These are phyloP conservation scores for Willisornis vidua DNA, from an alignment of 2,113 vertebrate species.

Conservation along the genomic window DNA sequence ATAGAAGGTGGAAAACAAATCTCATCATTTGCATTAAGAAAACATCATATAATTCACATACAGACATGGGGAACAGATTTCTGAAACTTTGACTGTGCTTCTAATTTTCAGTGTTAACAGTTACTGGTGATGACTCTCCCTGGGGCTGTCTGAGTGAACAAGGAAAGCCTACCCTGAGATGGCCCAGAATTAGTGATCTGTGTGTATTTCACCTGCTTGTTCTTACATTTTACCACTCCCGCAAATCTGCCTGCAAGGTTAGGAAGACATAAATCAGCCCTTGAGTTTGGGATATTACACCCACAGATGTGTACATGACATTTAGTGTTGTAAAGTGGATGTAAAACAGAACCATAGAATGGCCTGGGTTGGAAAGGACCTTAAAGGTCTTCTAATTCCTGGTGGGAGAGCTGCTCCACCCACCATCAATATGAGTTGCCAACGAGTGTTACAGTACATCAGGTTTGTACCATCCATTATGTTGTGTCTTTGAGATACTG, in stretches of 20 bases:
- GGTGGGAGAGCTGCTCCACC: accelerated
- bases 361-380: not conserved
- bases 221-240: not conserved
- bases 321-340: not conserved
- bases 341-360: not conserved
- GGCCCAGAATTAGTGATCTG: not conserved
- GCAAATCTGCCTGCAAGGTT: not conserved
- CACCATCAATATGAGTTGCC: not conserved
- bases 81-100: not conserved
- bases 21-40: not conserved
- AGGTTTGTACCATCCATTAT: not conserved
- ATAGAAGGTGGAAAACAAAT: not conserved
- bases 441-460: not conserved
- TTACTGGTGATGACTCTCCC: not conserved
- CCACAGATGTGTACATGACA: not conserved
- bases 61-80: accelerated
- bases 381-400: not conserved
- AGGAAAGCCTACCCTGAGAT: not conserved
- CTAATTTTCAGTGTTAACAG: not conserved
- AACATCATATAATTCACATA: not conserved
- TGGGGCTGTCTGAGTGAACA: not conserved
- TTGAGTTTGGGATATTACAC: not conserved
- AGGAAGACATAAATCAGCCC: not conserved
- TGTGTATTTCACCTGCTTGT: not conserved
- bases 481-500: not conserved